Evolutionary conservation across 2,113 vertebrate genomes (phyloP).

Genomic region (Gymnogyps californianus): DNA sequence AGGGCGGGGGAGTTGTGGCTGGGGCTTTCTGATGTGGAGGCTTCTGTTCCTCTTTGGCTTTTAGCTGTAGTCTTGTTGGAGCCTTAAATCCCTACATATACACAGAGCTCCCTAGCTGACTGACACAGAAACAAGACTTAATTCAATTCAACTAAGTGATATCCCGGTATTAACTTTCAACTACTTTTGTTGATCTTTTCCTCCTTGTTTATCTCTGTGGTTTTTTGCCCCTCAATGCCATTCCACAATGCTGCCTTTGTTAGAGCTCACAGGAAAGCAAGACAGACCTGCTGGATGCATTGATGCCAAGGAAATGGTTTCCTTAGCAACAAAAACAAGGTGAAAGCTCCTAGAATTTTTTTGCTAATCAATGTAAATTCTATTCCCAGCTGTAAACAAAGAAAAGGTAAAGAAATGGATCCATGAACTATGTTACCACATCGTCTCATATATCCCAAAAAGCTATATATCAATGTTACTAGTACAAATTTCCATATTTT

Average conservation of each 20-base stretch:
- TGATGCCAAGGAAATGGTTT: conserved; percentile 66
- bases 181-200: conserved; percentile 39
- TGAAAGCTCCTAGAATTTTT: conserved; percentile 41
- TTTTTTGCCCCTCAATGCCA: not conserved
- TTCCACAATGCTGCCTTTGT: conserved; percentile 65
- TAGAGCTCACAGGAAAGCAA: conserved; percentile 33
- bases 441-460: not conserved
- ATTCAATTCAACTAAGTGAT: conserved; percentile 39
- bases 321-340: conserved; percentile 65
- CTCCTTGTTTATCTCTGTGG: conserved; percentile 46
- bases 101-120: not conserved
- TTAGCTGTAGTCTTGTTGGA: not conserved
- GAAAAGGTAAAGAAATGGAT: not conserved
- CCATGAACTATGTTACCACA: not conserved
- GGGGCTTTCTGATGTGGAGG: not conserved
- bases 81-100: not conserved
- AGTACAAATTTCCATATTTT: not conserved
- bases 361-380: conserved; percentile 35
- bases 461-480: not conserved
- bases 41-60: not conserved
- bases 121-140: conserved; percentile 21
- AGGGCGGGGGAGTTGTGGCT: not conserved
- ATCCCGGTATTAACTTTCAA: conserved; percentile 48
- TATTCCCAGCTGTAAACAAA: conserved; percentile 14
- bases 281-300: conserved; percentile 29